A percentile compares a stretch with the other conserved stretches of the same genome.
Conservation (phyloP, 2,113 vertebrate species). For the Plecturocebus donacophilus region DNA sequence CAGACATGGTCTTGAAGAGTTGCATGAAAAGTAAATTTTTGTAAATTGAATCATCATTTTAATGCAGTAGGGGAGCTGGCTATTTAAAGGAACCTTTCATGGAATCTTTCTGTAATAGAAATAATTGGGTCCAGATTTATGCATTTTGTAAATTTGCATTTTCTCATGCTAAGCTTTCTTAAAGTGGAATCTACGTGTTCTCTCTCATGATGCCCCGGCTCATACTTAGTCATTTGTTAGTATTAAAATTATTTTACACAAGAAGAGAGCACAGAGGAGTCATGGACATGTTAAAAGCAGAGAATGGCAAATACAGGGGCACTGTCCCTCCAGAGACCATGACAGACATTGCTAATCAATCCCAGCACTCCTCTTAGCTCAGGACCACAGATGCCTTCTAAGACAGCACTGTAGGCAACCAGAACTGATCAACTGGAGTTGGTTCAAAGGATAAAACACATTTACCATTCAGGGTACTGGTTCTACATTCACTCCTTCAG, state of each 20-base stretch:
- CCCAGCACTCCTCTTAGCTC: conserved; percentile 65
- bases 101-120: conserved; percentile 80
- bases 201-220: conserved; percentile 14
- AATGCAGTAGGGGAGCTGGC: conserved; percentile 76
- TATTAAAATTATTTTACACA: conserved; percentile 24
- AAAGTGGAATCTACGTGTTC: conserved; percentile 69
- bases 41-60: conserved; percentile 80
- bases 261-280: conserved; percentile 21
- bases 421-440: conserved; percentile 75
- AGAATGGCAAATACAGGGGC: conserved; percentile 49
- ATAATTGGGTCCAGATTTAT: conserved; percentile 80
- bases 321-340: conserved; percentile 45
- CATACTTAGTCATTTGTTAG: conserved; percentile 43
- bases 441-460: conserved; percentile 76
- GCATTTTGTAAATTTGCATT: conserved; percentile 71
- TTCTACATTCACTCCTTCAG: conserved; percentile 50
- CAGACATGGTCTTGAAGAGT: conserved; percentile 56
- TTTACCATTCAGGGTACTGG: conserved; percentile 67
- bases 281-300: conserved; percentile 53
- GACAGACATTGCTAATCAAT: conserved; percentile 78
- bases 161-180: conserved; percentile 73
- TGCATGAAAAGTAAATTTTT: conserved; percentile 78
- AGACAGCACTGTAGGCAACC: conserved; percentile 74
- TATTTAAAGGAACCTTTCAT: conserved; percentile 80
- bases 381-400: conserved; percentile 69